Base-by-base conservation (phyloP, 2,113 vertebrate genomes). In the Dinomys branickii region DNA sequence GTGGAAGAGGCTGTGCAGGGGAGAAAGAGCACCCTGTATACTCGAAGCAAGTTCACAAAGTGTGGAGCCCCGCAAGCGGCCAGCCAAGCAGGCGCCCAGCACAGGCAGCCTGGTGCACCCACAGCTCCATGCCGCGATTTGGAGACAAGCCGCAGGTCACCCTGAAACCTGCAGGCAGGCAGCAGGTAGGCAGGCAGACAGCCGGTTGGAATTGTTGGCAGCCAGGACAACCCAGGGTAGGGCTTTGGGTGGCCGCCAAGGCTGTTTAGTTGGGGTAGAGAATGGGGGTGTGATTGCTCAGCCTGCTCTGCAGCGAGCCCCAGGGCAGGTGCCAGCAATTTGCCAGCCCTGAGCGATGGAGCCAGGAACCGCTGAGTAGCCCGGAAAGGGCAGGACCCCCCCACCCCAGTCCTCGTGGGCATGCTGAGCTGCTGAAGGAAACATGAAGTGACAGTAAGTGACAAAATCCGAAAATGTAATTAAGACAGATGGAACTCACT, bases 381-480 rank as follows among this genome's bases (percentile, higher is more conserved):
- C 50, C 1, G 11, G 92, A 88, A 77, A 95, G 82, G 71, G 50
- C 50, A 90, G 88, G 75, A 50, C 38, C n/a, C 58, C 80, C 69
- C 81, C 33, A 5, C 69, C 81, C 33, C 3, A 44, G 85, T 88
- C 78, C 71, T 95, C 10, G 0, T 24, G 63, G 77, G 26, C 90
- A 90, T 3, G 1, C 65, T 97, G 85, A 63, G 82, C 69, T 2
- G 1, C 80, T 69, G 80, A 97, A 96, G 96, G 97, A 97, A 97
- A 97, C 86, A 5, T 0, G 1, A 95, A 92, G 67, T 92, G 94
- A 96, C 4, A 1, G 89, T 75, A 95, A 96, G 86, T 90, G 95
- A 97, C 96, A 97, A 96, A 96, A 98, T 84, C 0, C 0, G 22
- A 94, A 97, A 95, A 97, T 95, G 90, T 95, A 96, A 97, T 97